phyloP scores from a whole-genome alignment of 1,140 invertebrate genomes.

The Drepana arcuata region DNA sequence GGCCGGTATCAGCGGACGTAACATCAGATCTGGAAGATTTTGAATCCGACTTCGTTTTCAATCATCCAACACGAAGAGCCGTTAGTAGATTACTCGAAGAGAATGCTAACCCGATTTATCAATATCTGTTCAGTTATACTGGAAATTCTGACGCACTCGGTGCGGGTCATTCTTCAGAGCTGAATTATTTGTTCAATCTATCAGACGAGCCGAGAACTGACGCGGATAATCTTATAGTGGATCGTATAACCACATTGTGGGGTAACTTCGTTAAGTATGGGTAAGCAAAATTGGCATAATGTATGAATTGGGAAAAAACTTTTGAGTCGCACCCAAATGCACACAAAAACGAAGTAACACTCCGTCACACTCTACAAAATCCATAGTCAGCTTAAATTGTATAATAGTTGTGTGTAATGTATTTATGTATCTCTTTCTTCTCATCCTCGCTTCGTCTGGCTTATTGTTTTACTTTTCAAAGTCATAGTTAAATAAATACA shows the following conservation, averaged over 20 bases:
- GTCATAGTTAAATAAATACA: too few species aligned
- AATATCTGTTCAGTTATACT: slow-evolving; percentile 48
- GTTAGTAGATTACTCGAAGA: slow-evolving; percentile 38
- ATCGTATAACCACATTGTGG: slow-evolving; percentile 41
- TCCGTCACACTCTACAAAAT: too few species aligned
- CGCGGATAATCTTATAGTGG: slow-evolving; percentile 27
- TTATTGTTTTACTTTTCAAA: too few species aligned
- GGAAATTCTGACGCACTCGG: slow-evolving; percentile 19
- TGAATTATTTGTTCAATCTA: slow-evolving; percentile 42
- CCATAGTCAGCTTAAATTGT: too few species aligned
- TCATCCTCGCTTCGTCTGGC: too few species aligned
- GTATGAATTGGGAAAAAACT: too few species aligned
- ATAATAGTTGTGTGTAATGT: too few species aligned
- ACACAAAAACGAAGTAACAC: too few species aligned
- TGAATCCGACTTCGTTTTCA: slow-evolving; percentile 43
- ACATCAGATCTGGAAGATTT: slow-evolving; percentile 31
- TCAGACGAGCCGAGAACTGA: slow-evolving; percentile 12
- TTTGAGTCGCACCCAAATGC: too few species aligned
- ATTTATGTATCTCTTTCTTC: not conserved
- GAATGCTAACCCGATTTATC: slow-evolving; percentile 38
- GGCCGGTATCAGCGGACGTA: slow-evolving; percentile 26
- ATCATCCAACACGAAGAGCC: slow-evolving; percentile 44
- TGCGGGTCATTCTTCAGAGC: slow-evolving; percentile 34
- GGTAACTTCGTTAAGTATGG: slow-evolving; percentile 54
- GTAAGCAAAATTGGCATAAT: slow-evolving; percentile 20